Evolutionary conservation across 2,797 vertebrate species (phyloP).

Genomic region (Danionella dracula): DNA sequence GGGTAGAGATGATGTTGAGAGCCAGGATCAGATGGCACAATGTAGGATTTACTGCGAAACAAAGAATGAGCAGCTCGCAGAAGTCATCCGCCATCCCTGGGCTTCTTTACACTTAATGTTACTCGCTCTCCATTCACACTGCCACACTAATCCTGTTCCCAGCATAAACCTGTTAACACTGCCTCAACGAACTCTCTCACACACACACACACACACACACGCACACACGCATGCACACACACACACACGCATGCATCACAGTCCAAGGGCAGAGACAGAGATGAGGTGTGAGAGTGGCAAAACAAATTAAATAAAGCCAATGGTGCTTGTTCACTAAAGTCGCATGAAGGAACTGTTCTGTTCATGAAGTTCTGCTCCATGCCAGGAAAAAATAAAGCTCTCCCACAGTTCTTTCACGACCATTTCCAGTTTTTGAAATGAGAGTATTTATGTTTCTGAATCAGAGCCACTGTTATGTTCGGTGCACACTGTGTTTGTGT

Average conservation of each 20-base stretch:
- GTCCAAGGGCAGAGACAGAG: background rate
- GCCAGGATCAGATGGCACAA: slow-evolving; percentile 38
- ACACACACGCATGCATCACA: background rate
- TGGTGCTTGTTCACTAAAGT: background rate
- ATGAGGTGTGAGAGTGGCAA: background rate
- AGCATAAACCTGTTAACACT: slow-evolving; percentile 45
- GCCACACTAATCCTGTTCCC: slow-evolving; percentile 47
- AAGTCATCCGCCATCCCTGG: slow-evolving; percentile 34
- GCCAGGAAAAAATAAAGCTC: too few species aligned
- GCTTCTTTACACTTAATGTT: slow-evolving; percentile 44
- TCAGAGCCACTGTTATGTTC: too few species aligned
- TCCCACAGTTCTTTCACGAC: too few species aligned
- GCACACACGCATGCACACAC: background rate
- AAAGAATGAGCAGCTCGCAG: slow-evolving; percentile 17
- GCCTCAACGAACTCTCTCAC: background rate
- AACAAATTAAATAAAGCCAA: background rate
- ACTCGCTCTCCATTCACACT: slow-evolving; percentile 39
- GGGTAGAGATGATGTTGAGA: slow-evolving; percentile 31
- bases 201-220: background rate
- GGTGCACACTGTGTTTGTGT: too few species aligned
- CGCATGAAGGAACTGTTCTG: background rate
- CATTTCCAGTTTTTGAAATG: too few species aligned
- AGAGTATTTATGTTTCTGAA: too few species aligned
- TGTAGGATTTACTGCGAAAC: slow-evolving; percentile 35
- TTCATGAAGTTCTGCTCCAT: background rate